phyloP scores from a whole-genome alignment of 2,888 invertebrate species.

The Didymodactylos carnosus region DNA sequence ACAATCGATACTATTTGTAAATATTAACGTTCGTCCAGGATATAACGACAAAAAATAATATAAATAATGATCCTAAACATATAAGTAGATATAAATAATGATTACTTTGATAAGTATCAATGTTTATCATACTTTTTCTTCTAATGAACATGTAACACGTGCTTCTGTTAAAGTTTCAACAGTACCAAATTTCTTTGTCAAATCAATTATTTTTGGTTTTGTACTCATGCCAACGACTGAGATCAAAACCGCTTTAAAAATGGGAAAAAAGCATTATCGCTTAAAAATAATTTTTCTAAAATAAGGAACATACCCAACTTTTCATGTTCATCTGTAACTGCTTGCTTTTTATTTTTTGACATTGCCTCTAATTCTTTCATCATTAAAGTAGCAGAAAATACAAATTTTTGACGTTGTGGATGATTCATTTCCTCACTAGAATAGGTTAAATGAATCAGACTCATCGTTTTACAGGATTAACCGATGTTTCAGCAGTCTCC shows the following conservation, averaged over 20 bases:
- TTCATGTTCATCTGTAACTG: slow-evolving; percentile 24
- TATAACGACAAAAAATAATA: slow-evolving; percentile 65
- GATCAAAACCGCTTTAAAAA: not conserved
- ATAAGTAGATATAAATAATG: not conserved
- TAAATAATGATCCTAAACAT: slow-evolving; percentile 57
- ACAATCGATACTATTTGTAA: slow-evolving; percentile 60
- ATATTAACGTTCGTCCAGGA: slow-evolving; percentile 76
- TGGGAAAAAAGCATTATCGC: not conserved
- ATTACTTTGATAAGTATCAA: slow-evolving; percentile 43
- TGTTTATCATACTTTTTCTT: slow-evolving; percentile 25
- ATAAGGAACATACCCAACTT: slow-evolving; percentile 31
- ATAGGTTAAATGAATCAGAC: too few relatives aligned
- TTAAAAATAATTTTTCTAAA: not conserved
- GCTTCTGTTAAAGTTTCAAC: slow-evolving; percentile 62
- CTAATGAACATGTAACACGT: slow-evolving; percentile 42
- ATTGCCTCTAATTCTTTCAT: slow-evolving; percentile 48
- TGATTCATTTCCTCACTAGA: slow-evolving; percentile 36
- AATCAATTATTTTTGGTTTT: slow-evolving; percentile 74
- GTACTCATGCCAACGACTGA: slow-evolving; percentile 40
- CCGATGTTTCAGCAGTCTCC: too few relatives aligned
- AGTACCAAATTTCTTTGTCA: slow-evolving; percentile 60
- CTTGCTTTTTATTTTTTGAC: slow-evolving; percentile 29
- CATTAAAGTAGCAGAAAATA: slow-evolving; percentile 89
- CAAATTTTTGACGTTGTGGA: slow-evolving; percentile 59
- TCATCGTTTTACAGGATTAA: too few relatives aligned